These are phyloP conservation scores for Aegithalos caudatus DNA, from an alignment of 2,113 vertebrate genomes.

Conservation along the genomic window DNA sequence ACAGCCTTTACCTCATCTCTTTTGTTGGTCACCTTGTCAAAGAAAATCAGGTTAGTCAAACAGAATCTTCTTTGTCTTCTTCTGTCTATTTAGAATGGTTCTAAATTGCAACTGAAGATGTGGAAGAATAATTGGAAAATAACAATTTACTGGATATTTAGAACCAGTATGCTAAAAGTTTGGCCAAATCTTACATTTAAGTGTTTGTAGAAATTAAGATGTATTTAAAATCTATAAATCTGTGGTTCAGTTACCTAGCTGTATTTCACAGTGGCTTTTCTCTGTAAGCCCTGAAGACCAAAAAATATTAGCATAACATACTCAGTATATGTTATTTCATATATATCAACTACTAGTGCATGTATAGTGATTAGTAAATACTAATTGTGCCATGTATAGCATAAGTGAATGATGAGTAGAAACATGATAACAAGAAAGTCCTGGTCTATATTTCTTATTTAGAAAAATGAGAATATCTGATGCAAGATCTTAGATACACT, in stretches of 20 bases:
- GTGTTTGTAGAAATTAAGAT: not conserved
- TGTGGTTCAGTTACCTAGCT: not conserved
- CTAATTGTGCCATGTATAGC: not conserved
- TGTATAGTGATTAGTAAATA: not conserved
- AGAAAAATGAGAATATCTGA: not conserved
- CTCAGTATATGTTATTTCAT: not conserved
- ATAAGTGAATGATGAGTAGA: not conserved
- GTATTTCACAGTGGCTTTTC: not conserved
- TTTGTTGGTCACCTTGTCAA: too few species aligned
- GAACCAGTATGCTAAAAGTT: not conserved
- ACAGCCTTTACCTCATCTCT: not conserved
- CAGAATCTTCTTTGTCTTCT: not conserved
- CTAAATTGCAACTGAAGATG: not conserved
- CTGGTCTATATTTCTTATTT: not conserved
- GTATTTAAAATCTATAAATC: not conserved
- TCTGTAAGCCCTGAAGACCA: not conserved
- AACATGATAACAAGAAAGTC: not conserved
- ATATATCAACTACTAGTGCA: not conserved
- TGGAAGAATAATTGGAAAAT: not conserved
- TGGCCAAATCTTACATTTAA: not conserved
- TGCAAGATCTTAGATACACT: not conserved
- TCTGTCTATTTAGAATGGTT: not conserved
- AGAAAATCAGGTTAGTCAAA: not conserved
- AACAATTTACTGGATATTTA: not conserved
- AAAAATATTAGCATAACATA: not conserved